Evolutionary conservation across 2,888 invertebrate species (phyloP).

Genomic region (Sesamia inferens): DNA sequence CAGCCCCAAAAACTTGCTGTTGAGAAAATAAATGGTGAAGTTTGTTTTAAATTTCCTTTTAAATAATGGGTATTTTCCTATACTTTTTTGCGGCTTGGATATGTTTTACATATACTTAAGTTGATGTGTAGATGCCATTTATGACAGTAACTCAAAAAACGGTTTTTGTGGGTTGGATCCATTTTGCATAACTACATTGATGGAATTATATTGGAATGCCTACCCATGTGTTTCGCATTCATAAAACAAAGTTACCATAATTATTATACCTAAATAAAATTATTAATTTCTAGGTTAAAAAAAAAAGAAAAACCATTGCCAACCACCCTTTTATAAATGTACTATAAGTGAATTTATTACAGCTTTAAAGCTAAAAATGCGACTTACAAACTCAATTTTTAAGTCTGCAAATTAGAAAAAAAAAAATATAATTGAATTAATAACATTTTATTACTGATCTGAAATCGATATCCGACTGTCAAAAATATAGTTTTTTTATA

Average conservation of each 20-base stretch:
- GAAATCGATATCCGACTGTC: conserved; percentile 17
- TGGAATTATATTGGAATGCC: not conserved
- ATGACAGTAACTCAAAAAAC: no score
- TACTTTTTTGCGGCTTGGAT: no score
- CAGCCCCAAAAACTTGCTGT: no score
- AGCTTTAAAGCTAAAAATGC: conserved; percentile 42
- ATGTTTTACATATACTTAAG: no score
- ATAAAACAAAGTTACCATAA: conserved; percentile 5
- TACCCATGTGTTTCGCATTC: not conserved
- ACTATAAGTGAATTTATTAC: conserved; percentile 28
- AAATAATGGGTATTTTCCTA: no score
- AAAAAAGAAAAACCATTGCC: not conserved
- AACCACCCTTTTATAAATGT: not conserved
- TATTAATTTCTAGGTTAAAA: not conserved
- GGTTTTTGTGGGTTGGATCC: no score
- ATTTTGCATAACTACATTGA: no score
- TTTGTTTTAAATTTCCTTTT: no score
- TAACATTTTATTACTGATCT: conserved; percentile 17
- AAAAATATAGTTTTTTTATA: conserved; percentile 4
- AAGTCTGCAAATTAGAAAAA: not conserved
- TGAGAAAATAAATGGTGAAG: no score
- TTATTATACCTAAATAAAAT: not conserved
- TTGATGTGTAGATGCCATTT: no score
- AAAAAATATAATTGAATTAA: not conserved
- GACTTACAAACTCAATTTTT: not conserved